These are phyloP conservation scores for Ondatra zibethicus DNA, from an alignment of 2,113 vertebrate genomes.

Conservation along the genomic window DNA sequence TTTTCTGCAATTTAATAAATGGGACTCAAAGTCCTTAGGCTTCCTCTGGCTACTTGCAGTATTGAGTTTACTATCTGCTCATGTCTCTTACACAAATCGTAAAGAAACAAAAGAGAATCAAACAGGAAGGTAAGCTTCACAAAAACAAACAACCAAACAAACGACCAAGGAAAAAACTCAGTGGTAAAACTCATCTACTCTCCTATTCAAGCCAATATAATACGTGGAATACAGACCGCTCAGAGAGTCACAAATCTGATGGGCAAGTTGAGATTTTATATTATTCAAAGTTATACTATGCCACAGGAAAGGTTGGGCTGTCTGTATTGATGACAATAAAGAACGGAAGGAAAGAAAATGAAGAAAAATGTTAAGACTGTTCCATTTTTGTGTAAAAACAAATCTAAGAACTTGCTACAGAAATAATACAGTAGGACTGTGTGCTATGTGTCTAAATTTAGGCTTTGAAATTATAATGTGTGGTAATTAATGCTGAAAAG, in stretches of 20 bases:
- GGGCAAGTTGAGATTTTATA: background rate
- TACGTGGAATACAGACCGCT: background rate
- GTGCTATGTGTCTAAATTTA: slow-evolving; percentile 80
- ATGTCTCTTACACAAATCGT: background rate
- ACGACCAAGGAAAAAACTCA: background rate
- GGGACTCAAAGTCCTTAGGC: background rate
- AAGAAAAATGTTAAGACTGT: background rate
- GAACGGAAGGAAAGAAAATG: slow-evolving; percentile 7
- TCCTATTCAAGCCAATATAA: background rate
- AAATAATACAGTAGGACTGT: slow-evolving; percentile 29
- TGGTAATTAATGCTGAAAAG: slow-evolving; percentile 79
- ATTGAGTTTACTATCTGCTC: background rate
- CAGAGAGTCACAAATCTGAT: background rate
- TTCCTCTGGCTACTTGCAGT: background rate
- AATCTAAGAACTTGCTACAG: slow-evolving; percentile 44
- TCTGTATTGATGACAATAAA: background rate
- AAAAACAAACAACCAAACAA: background rate
- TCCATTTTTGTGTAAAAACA: slow-evolving; percentile 35
- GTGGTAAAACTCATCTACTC: background rate
- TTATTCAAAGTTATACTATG: background rate
- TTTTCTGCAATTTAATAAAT: background rate
- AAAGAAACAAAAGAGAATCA: background rate
- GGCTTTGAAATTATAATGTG: slow-evolving; percentile 79
- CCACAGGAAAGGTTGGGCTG: background rate
- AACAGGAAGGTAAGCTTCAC: background rate